Conservation (phyloP, 2,888 invertebrate species). For the Cephonodes hylas region DNA sequence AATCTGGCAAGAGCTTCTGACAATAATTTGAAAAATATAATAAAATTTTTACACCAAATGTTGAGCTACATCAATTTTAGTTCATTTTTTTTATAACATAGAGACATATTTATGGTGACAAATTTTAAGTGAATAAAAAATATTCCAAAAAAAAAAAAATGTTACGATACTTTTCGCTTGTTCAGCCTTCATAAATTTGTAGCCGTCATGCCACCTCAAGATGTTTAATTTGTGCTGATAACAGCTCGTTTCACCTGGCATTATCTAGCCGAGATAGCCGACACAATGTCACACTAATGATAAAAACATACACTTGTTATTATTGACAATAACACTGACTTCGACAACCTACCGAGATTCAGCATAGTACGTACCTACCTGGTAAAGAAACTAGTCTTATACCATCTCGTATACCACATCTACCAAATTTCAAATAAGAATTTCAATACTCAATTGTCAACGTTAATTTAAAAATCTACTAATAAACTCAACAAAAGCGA, state of each 20-base stretch:
- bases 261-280: neutral
- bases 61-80: too few relatives aligned
- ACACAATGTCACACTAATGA: neutral
- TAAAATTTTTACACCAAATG: too few relatives aligned
- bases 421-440: neutral
- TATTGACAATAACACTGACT: neutral
- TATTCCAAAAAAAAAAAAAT: too few relatives aligned
- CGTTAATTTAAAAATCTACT: neutral
- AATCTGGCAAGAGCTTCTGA: too few relatives aligned
- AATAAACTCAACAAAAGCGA: neutral
- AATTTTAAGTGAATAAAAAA: too few relatives aligned
- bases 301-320: neutral
- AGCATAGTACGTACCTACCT: neutral
- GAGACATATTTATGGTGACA: too few relatives aligned
- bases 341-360: neutral
- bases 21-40: too few relatives aligned
- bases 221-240: constrained; percentile 1
- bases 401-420: too few relatives aligned
- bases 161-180: too few relatives aligned
- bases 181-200: neutral
- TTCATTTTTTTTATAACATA: too few relatives aligned
- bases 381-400: too few relatives aligned
- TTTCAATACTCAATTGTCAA: neutral
- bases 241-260: neutral
- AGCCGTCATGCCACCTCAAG: neutral